phyloP scores from a whole-genome alignment of 1,140 invertebrate genomes.

The Ericerus pela region DNA sequence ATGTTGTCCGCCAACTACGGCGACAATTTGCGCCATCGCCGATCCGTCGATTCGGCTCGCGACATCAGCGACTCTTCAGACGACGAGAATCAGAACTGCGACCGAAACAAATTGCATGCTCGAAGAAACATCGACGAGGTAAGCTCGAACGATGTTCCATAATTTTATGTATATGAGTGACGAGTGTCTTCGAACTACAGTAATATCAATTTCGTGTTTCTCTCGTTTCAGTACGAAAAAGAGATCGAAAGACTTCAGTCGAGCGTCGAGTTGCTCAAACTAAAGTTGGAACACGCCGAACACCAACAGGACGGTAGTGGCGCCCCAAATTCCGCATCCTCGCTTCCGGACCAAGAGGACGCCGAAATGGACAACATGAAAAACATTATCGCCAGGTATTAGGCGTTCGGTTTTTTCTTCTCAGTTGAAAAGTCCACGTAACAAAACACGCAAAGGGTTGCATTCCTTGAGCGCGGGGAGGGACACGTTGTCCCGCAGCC shows the following conservation, averaged over 20 bases:
- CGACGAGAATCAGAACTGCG: slow-evolving; percentile 33
- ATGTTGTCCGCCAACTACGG: neutral
- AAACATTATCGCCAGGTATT: slow-evolving; percentile 58
- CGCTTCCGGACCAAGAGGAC: slow-evolving; percentile 26
- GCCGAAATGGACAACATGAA: slow-evolving; percentile 55
- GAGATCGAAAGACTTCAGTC: slow-evolving; percentile 63
- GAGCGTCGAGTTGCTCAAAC: slow-evolving; percentile 53
- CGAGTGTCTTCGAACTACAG: neutral
- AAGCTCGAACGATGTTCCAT: slow-evolving; percentile 21
- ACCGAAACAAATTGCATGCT: slow-evolving; percentile 35
- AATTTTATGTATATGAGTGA: slow-evolving; percentile 18
- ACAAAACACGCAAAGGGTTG: too few relatives aligned
- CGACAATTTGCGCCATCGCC: slow-evolving; percentile 36
- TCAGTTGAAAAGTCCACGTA: too few relatives aligned
- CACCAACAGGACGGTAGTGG: slow-evolving; percentile 21
- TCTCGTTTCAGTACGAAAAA: slow-evolving; percentile 41
- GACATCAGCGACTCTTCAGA: slow-evolving; percentile 46
- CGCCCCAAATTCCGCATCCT: slow-evolving; percentile 16
- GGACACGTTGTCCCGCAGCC: too few relatives aligned
- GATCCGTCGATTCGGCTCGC: slow-evolving; percentile 53
- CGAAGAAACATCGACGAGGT: slow-evolving; percentile 44
- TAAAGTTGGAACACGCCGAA: slow-evolving; percentile 43
- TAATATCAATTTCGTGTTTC: too few relatives aligned
- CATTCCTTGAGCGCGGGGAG: too few relatives aligned
- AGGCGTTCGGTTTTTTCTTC: too few relatives aligned